Conservation (phyloP, 2,113 vertebrate species). For the Orientallactaga bullata region DNA sequence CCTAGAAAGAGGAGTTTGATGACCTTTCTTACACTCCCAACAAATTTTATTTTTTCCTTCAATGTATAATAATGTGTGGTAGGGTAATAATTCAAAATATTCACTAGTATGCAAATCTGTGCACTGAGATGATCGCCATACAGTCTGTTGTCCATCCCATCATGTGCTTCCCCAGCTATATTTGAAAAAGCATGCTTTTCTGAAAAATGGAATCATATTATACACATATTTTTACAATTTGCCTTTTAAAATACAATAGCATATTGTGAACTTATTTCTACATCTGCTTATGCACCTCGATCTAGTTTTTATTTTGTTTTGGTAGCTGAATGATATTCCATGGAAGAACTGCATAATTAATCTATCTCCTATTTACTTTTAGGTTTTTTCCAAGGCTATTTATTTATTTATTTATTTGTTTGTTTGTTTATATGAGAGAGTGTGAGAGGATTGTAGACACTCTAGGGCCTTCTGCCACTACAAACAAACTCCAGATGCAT, state of each 20-base stretch:
- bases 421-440: background rate
- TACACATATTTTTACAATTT: background rate
- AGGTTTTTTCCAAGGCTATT: background rate
- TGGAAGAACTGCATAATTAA: background rate
- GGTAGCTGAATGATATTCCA: slow-evolving; percentile 26
- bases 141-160: background rate
- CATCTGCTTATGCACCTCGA: background rate
- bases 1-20: slow-evolving; percentile 21
- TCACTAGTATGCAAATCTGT: background rate
- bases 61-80: background rate
- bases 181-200: background rate
- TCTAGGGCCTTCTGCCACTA: too few species aligned
- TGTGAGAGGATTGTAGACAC: too few species aligned
- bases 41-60: slow-evolving; percentile 1
- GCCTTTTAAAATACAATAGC: background rate
- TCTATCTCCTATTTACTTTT: slow-evolving; percentile 36
- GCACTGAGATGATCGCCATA: background rate
- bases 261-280: background rate
- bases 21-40: background rate
- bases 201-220: background rate
- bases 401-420: background rate
- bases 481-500: too few species aligned
- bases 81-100: slow-evolving; percentile 30
- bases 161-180: background rate
- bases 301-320: slow-evolving; percentile 48